Conservation (phyloP, 2,797 vertebrate species). For the Microtus californicus region DNA sequence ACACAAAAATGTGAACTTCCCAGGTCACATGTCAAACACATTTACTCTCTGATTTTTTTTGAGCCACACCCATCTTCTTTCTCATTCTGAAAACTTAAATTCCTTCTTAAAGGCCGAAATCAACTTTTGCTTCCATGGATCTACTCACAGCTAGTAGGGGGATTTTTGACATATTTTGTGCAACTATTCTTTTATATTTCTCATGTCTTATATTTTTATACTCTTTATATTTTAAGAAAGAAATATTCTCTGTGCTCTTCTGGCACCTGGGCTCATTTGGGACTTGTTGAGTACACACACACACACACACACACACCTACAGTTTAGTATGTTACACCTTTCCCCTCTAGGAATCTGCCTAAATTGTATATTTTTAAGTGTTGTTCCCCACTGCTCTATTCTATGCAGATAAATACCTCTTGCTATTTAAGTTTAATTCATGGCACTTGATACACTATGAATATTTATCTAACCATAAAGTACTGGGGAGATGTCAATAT, state of each 20-base stretch:
- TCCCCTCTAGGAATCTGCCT: background rate
- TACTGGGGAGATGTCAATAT: background rate
- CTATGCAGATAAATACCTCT: background rate
- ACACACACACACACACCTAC: background rate
- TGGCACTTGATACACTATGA: background rate
- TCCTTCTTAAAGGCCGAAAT: background rate
- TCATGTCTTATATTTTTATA: no score
- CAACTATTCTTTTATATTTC: background rate
- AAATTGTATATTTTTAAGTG: background rate
- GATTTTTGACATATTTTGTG: background rate
- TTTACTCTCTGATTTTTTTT: background rate
- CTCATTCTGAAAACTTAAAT: background rate
- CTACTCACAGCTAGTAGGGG: background rate
- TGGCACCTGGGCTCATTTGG: background rate
- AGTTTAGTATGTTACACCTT: background rate
- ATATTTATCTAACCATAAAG: background rate
- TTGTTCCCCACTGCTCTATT: background rate
- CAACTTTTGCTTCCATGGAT: background rate
- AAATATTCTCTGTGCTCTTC: background rate
- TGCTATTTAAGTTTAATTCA: conserved; percentile 25
- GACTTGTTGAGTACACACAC: background rate
- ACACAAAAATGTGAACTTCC: background rate
- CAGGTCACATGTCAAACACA: background rate
- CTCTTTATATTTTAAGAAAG: background rate
- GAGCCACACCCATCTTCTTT: background rate